phyloP scores from a whole-genome alignment of 1,140 invertebrate genomes.

The Aricia agestis region DNA sequence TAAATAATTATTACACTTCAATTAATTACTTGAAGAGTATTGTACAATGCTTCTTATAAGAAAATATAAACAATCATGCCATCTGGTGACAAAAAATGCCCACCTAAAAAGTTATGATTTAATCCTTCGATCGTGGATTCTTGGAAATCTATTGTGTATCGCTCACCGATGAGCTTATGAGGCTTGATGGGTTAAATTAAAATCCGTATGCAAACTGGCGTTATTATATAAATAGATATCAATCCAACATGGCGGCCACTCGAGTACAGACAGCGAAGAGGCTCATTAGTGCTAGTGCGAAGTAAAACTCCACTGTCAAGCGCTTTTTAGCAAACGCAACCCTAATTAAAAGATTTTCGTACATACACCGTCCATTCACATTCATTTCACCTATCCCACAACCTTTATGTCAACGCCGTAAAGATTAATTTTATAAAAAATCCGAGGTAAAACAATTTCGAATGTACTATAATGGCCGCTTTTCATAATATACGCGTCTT shows the following conservation, averaged over 20 bases:
- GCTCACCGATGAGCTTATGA: no score
- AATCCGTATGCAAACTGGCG: background rate
- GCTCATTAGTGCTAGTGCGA: slow-evolving; percentile 54
- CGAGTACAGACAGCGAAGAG: slow-evolving; percentile 27
- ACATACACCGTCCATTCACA: background rate
- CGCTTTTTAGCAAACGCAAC: slow-evolving; percentile 31
- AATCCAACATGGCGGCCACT: background rate
- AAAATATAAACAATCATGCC: no score
- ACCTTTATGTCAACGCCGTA: background rate
- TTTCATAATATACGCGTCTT: slow-evolving; percentile 20
- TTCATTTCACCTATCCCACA: no score
- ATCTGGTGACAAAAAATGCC: no score
- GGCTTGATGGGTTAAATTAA: no score
- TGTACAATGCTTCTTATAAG: no score
- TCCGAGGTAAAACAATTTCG: background rate
- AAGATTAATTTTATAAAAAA: background rate
- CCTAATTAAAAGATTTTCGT: slow-evolving; percentile 57
- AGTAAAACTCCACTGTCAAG: slow-evolving; percentile 36
- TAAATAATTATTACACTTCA: no score
- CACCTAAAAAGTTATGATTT: background rate
- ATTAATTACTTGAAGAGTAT: no score
- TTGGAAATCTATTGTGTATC: no score
- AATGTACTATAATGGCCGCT: slow-evolving; percentile 14
- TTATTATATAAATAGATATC: slow-evolving; percentile 2
- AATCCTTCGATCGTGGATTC: no score